phyloP scores from a whole-genome alignment of 2,797 vertebrate genomes.

The Pangasius djambal region DNA sequence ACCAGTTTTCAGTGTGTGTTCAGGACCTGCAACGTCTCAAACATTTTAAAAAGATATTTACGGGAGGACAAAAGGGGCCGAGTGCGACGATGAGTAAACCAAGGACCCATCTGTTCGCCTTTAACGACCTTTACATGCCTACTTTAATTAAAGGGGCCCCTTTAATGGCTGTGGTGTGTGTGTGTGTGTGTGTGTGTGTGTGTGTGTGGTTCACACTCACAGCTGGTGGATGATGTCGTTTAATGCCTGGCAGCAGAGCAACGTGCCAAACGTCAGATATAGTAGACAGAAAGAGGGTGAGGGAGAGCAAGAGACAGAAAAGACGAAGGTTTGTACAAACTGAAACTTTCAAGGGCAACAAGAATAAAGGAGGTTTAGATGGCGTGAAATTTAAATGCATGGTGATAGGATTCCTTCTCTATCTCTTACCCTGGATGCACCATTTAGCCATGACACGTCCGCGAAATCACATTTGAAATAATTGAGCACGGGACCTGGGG shows the following conservation, averaged over 20 bases:
- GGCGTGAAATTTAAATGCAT: conserved; percentile 49
- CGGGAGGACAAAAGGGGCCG: conserved; percentile 56
- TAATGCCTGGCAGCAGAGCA: conserved; percentile 40
- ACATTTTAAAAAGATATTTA: conserved; percentile 44
- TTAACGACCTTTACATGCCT: conserved; percentile 73
- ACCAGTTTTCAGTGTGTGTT: conserved; percentile 1
- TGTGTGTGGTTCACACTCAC: conserved; percentile 32
- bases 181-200: conserved; percentile 45
- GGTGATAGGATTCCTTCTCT: background rate
- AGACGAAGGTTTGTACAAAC: background rate
- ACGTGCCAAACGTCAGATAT: conserved; percentile 33
- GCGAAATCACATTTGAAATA: conserved; percentile 59
- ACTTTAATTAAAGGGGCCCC: conserved; percentile 71
- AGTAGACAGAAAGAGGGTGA: conserved; percentile 17
- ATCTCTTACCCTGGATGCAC: conserved; percentile 16
- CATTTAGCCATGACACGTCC: conserved; percentile 29
- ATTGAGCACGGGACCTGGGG: conserved; percentile 62
- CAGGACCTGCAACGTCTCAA: conserved; percentile 5
- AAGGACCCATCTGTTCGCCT: conserved; percentile 73
- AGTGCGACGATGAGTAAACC: conserved; percentile 61
- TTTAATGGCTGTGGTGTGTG: conserved; percentile 53
- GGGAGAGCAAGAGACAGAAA: conserved; percentile 11
- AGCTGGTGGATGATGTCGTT: conserved; percentile 53
- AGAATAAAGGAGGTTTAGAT: conserved; percentile 42
- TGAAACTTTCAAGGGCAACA: conserved; percentile 58